phyloP scores from a whole-genome alignment of 2,113 vertebrate genomes.

The Fregetta grallaria region DNA sequence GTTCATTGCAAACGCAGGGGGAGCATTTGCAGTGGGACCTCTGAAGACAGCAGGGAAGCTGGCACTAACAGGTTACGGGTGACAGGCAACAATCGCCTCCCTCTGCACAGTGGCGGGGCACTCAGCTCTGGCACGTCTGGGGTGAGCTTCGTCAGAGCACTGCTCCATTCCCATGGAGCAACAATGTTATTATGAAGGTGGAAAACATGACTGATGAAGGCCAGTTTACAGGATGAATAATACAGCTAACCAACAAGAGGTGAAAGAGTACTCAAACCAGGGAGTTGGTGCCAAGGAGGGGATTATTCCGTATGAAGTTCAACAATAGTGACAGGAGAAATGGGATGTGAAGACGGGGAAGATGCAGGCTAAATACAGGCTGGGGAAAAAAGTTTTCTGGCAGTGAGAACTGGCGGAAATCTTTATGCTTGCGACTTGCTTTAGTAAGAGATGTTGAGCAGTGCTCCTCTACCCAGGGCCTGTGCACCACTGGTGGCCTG shows the following conservation, averaged over 20 bases:
- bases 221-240: not conserved
- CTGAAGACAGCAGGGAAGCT: not conserved
- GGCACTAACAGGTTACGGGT: not conserved
- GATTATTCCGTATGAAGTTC: not conserved
- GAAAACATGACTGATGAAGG: not conserved
- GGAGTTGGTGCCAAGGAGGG: not conserved
- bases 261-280: not conserved
- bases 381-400: not conserved
- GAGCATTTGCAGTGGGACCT: not conserved
- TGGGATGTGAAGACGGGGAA: not conserved
- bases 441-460: not conserved
- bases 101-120: not conserved
- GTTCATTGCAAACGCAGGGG: fast-evolving
- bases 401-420: not conserved
- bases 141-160: not conserved
- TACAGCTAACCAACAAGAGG: not conserved
- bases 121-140: not conserved
- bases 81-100: not conserved
- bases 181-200: not conserved
- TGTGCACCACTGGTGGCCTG: not conserved
- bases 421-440: not conserved
- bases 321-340: not conserved
- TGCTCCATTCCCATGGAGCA: not conserved
- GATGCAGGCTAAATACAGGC: not conserved
- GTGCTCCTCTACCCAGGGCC: not conserved